Evolutionary conservation across 2,797 vertebrate genomes (phyloP), one percentile per base, ranked within the genome.

Genomic region (Coreius guichenoti): DNA sequence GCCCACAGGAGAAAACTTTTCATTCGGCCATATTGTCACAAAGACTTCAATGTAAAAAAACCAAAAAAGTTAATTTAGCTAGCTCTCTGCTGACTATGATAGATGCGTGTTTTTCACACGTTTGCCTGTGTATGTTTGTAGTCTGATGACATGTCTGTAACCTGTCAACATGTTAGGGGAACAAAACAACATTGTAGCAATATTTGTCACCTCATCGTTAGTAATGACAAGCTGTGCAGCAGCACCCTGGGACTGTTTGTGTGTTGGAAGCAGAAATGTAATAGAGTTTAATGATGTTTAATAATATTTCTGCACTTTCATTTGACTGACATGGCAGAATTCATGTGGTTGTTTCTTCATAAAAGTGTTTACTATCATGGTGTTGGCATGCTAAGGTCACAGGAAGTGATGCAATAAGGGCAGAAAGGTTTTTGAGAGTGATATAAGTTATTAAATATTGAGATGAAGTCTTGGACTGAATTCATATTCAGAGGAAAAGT

Each of bases 301-400:
- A 86, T 92, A 90, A 89, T 89, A 87, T 94, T 92, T 92, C 92
- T 93, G 92, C 88, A 91, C 90, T 90, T 81, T 85, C 63, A 83
- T 85, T 89, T 75, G 88, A 91, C 90, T 93, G 91, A 89, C 92
- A 91, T 91, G 91, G 77, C 91, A 36, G 86, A 92, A 91, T 79
- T 92, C 93, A 92, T 93, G 92, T 93, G 93, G 93, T 92, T 91
- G 91, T 87, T 85, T 87, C 83, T 86, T 43, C 39, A 82, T 80
- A 68, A 67, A 39, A 43, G 61, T 82, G 81, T 84, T 87, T 77
- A 70, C 72, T 26, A 82, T 81, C 70, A n/a, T 14, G 67, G 43
- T 77, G 26, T 86, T 80, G 70, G 89, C 61, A 85, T 91, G 86
- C 87, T 78, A n/a, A 67, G 39, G 84, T 67, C 69, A 87, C 76